Evolutionary conservation across 2,797 vertebrate species (phyloP), one percentile per base, ranked within the genome.

Genomic region (Acipenser ruthenus): DNA sequence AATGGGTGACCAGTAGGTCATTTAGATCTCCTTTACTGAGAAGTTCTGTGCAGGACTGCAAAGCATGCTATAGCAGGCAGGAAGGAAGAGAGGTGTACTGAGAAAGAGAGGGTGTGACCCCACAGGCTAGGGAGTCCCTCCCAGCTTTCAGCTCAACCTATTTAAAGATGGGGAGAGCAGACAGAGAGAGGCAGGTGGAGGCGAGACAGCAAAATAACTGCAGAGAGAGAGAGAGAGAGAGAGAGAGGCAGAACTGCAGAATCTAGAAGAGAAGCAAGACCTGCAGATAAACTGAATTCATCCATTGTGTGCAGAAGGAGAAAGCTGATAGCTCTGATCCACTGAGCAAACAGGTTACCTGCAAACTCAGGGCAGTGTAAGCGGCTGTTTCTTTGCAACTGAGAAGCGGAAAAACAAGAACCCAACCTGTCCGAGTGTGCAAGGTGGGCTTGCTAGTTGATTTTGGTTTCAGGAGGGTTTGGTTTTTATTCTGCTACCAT

Each of bases 91-190:
- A 23, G 15, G 49, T 10, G 66, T 6, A 61, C 60, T 8, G 60
- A 9, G 48, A 37, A 50, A 56, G 6, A 15, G 11, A 49, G 51
- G 58, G 62, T 37, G 8, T 6, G 50, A 50, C 61, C 47, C 55
- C 48, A 59, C 70, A 71, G 71, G 75, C 69, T 71, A 52, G 7
- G 23, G 51, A 15, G 71, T 65, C 73, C 69, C 73, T 49, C 73
- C 77, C 60, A 72, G 70, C 62, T 10, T 50, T 13, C 60, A 64
- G 48, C 52, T 55, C 52, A 55, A 5, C 13, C 62, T 73, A 75
- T 74, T 73, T 80, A 80, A 75, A 70, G 69, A 69, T 55, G 55
- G 23, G 37, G 59, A 65, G 48, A 65, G 59, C 11, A 13, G 59
- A 60, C 59, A 62, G 37, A 62, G 37, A 62, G 37, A 23, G 10